Evolutionary conservation across 2,797 vertebrate species (phyloP).

Genomic region (Smutsia gigantea): DNA sequence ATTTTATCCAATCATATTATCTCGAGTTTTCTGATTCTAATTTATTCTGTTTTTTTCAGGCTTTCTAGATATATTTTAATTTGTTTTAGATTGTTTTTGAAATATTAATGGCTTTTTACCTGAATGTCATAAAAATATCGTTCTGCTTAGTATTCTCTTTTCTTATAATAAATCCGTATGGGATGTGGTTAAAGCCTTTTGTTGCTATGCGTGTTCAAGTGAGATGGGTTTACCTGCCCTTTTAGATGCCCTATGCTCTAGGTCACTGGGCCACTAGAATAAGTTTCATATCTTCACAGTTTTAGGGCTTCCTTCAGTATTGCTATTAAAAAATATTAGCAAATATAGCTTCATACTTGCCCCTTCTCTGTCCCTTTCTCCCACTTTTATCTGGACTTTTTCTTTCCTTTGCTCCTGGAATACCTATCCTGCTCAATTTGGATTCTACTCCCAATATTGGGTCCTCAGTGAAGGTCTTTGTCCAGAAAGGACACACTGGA

Average conservation of each 20-base stretch:
- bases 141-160: not conserved
- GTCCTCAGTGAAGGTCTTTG: not conserved
- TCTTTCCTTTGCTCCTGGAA: not conserved
- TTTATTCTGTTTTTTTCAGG: not conserved
- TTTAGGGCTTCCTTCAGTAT: not conserved
- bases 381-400: not conserved
- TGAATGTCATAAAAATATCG: not conserved
- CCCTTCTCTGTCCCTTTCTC: not conserved
- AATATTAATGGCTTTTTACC: not conserved
- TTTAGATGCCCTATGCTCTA: not conserved
- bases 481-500: not conserved
- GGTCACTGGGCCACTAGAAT: not conserved
- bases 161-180: not conserved
- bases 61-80: not conserved
- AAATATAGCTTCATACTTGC: not conserved
- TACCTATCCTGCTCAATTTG: not conserved
- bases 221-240: not conserved
- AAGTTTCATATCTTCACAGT: not conserved
- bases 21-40: not conserved
- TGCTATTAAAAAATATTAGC: not conserved
- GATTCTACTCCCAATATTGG: not conserved
- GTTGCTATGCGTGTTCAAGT: not conserved
- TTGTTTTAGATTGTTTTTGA: not conserved
- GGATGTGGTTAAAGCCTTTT: not conserved
- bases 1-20: not conserved